These are phyloP conservation scores for Holacanthella duospinosa DNA, from an alignment of 2,888 invertebrate species.

Conservation along the genomic window DNA sequence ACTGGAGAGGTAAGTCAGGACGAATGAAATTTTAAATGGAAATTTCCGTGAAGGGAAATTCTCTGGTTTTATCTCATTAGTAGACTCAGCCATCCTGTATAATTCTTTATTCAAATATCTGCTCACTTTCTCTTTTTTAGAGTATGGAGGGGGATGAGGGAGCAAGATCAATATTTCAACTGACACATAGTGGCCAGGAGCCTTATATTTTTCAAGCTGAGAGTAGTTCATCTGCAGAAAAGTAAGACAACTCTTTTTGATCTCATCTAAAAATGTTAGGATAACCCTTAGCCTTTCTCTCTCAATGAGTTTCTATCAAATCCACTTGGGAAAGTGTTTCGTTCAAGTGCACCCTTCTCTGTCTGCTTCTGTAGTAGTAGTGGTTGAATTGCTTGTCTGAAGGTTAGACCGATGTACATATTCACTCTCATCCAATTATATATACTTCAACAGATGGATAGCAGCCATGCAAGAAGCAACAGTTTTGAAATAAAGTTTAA, in stretches of 20 bases:
- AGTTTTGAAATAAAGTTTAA: constrained; percentile 17
- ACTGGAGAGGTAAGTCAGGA: constrained; percentile 12
- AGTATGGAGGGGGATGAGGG: constrained; percentile 43
- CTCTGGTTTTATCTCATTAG: background rate
- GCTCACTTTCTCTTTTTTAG: constrained; percentile 35
- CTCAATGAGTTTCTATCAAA: constrained; percentile 4
- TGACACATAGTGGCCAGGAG: constrained; percentile 44
- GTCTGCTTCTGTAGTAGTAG: background rate
- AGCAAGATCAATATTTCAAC: constrained; percentile 44
- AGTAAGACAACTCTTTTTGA: constrained; percentile 39
- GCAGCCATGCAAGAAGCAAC: constrained; percentile 36
- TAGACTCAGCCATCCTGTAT: background rate
- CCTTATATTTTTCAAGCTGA: constrained; percentile 45
- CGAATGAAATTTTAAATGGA: background rate
- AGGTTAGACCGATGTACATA: background rate
- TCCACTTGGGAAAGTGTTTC: no score
- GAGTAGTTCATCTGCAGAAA: constrained; percentile 41
- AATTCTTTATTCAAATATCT: background rate
- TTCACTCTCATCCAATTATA: background rate
- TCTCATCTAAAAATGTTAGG: constrained; percentile 3
- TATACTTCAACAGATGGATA: constrained; percentile 29
- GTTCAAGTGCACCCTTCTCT: background rate
- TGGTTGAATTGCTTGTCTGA: background rate
- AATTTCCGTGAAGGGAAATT: no score
- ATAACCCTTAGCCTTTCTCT: constrained; percentile 6